Evolutionary conservation across 2,797 vertebrate genomes (phyloP), one percentile per base, ranked within the genome.

Genomic region (Simalia tracyae): DNA sequence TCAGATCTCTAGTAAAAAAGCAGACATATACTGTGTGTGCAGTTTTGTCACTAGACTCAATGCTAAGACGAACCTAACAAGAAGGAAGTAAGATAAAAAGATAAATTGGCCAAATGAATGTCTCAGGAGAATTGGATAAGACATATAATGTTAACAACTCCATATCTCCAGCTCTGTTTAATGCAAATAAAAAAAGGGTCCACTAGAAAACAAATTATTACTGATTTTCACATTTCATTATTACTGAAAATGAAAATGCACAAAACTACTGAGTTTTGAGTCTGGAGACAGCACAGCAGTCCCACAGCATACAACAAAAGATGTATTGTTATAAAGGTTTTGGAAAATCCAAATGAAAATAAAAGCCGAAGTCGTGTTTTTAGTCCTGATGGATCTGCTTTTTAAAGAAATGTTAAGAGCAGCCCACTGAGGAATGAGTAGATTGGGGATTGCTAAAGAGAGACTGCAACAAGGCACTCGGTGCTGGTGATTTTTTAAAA

Each of bases 1-100:
- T 93, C 91, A 93, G 89, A 66, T 64, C 91, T 92, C 88, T 28
- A 42, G 86, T 90, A 88, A 72, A 59, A 2, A 90, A 87, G 56
- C n/a, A 93, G 81, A 6, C 0, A 93, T 19, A 4, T n/a, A 1
- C 0, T 42, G 3, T 0, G 31, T 61, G 63, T 42, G 36, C 3
- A 91, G 28, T 87, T 91, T 61, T 42, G 54, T 63, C 9, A 61
- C 54, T 81, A 15, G 36, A 15, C 46, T 15, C 24, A 64, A 60
- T n/a, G 6, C 50, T 89, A 8, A 90, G 84, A 59, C 50, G 90
- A 86, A 84, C 4, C 0, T 46, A 61, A 42, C 36, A 54, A 57
- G 0, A 42, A 54, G 46, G 56, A 86, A 26, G 12, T 24, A 46
- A 66, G 3, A 17, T 10, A n/a, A n/a, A 54, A n/a, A 81, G 22